Conservation (phyloP, 2,113 vertebrate species). For the Condylura cristata region DNA sequence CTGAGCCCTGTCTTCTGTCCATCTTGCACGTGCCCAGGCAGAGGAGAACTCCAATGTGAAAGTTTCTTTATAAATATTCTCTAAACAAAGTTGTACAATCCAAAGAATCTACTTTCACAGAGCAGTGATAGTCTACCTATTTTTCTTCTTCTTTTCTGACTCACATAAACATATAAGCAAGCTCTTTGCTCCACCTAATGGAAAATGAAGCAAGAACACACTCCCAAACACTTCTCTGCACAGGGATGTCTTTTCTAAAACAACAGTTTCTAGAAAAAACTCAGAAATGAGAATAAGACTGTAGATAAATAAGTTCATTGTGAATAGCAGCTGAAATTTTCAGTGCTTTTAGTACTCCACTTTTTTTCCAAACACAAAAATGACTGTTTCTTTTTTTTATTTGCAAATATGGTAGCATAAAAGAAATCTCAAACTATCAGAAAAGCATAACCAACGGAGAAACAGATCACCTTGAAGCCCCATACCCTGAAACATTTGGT, state of each 20-base stretch:
- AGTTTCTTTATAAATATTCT: not conserved
- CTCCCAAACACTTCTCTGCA: not conserved
- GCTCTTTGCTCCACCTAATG: conserved; percentile 62
- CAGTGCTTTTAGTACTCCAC: not conserved
- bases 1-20: not conserved
- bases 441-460: conserved; percentile 20
- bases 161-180: not conserved
- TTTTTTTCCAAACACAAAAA: conserved; percentile 26
- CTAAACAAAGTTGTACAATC: not conserved
- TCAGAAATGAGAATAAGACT: not conserved
- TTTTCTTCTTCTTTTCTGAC: not conserved
- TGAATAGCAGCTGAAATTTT: not conserved
- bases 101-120: not conserved
- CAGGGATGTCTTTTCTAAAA: not conserved
- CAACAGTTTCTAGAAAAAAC: not conserved
- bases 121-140: not conserved
- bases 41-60: not conserved
- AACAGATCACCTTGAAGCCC: not conserved
- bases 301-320: not conserved
- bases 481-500: not conserved
- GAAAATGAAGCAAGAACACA: not conserved
- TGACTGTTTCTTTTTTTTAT: not conserved
- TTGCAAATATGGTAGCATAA: not conserved
- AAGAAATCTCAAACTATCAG: not conserved
- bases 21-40: not conserved